Base-by-base conservation (phyloP, 2,113 vertebrate genomes). In the Sceloporus tristichus region DNA sequence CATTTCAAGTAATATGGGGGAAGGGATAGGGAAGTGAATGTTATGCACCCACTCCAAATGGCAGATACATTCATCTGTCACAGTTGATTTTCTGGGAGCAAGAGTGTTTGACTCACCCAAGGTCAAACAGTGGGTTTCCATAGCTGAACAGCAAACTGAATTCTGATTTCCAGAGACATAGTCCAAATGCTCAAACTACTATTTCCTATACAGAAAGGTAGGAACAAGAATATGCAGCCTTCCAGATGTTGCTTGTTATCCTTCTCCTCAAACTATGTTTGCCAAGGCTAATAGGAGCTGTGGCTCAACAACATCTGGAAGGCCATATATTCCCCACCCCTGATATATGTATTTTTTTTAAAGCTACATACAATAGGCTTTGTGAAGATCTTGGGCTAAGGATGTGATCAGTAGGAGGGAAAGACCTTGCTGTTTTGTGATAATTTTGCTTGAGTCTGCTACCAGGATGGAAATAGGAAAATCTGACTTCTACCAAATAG, bases 1-100 rank as follows among this genome's bases (percentile, higher is more conserved):
- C 16, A 85, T 85, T 70, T 86, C 53, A 79, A 79, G 29, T 66
- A 68, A 27, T 86, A 4, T 86, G 62, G 38, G 79, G 62, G 19
- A 84, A 40, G 34, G 21, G 29, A 54, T 8, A 40, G 59, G 59
- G 14, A 21, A 59, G 62, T n/a, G 10, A 5, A 75, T 5, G 14
- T 76, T 40, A 85, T 34, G 18, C 14, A 86, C 42, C 27, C 53
- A 16, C 65, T 86, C 59, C 62, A 16, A 65, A 54, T 66, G 25
- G 34, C 29, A 23, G 13, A 23, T 65, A 23, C 19, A 14, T 40
- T 85, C 18, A 23, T 76, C 23, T 75, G 34, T 42, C 54, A 38
- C 14, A 62, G 13, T 27, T 40, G 73, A 48, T 48, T 48, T 48
- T 48, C 48, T 48, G 48, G 48, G 48, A 4, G 48, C 5, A 1